Base-by-base conservation (phyloP, 2,888 invertebrate species). In the Ganaspis brasiliensis region DNA sequence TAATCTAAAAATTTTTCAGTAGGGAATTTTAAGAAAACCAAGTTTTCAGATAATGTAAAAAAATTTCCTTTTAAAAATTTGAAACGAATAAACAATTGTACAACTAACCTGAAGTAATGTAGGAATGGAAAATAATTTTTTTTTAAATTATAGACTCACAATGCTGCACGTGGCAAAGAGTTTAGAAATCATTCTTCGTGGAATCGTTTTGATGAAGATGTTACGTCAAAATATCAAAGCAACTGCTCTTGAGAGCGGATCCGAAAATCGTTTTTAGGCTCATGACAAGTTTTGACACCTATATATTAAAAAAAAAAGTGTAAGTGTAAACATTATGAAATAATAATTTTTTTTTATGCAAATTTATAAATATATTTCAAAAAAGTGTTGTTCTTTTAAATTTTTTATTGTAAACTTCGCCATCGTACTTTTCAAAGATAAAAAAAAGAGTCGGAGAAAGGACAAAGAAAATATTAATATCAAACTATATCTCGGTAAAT, bases 131-230 rank as follows among this genome's bases (percentile, higher is more conserved):
- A n/a, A 2, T 5, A 35, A 45, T 26, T 12, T 56, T 37, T 56
- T 37, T 21, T 12, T 16, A 63, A 61, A 72, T 67, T 21, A 14
- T 6, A 1, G 74, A 85, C 85, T 85, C 57, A 87, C 87, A 83
- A 79, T 74, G 72, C 84, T 71, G 72, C 74, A 82, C 74, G 78
- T 77, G 78, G 83, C 71, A 77, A 85, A 78, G 55, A 75, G 31
- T 63, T 81, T 82, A 72, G 79, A 72, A 79, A 82, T 81, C 87
- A 88, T 88, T 73, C 52, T 86, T 76, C 56, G 21, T 72, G n/a
- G 35, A 35, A 56, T 52, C 52, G 19, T 31, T 40, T 24, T 59
- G 24, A 59, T 19, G 59, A 5, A 37, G 19, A 26, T 59, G 40
- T 45, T 24, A 45, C 21, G 14, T 63, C 63, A 40, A 45, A 40